A percentile compares a stretch with the other conserved stretches of the same genome.
Conservation (phyloP, 1,140 invertebrate species). For the Drosophila littoralis region DNA sequence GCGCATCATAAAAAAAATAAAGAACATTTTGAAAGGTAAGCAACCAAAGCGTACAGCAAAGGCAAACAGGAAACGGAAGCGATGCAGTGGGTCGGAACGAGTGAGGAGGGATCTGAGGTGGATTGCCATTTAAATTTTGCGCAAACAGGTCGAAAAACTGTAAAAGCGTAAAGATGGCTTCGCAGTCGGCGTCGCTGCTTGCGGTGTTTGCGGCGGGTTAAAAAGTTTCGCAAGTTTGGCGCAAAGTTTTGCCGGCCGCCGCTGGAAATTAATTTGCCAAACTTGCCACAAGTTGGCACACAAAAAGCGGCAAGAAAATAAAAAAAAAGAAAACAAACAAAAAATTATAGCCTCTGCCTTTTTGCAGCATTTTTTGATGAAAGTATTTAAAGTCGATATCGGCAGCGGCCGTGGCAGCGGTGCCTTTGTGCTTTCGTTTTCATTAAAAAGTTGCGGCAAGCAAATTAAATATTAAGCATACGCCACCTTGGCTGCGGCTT, state of each 20-base stretch:
- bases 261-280: constrained; percentile 82
- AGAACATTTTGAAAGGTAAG: constrained; percentile 69
- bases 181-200: constrained; percentile 50
- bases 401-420: constrained; percentile 3
- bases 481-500: constrained; percentile 33
- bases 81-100: constrained; percentile 9
- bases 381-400: constrained; percentile 62
- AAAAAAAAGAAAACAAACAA: background rate
- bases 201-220: constrained; percentile 78
- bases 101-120: background rate
- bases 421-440: constrained; percentile 63
- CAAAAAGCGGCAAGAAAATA: constrained; percentile 33
- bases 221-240: constrained; percentile 77
- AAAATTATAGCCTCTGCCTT: constrained; percentile 42
- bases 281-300: constrained; percentile 71
- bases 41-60: constrained; percentile 60
- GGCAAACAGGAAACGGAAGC: constrained; percentile 75
- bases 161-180: constrained; percentile 79
- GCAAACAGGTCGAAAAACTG: constrained; percentile 81
- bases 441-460: constrained; percentile 67
- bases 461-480: constrained; percentile 74
- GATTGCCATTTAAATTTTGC: constrained; percentile 78
- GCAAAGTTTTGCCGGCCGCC: constrained; percentile 70
- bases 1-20: constrained; percentile 26
- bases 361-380: constrained; percentile 38